These are phyloP conservation scores for Sebastolobus alascanus DNA, from an alignment of 2,797 vertebrate genomes.

Conservation along the genomic window DNA sequence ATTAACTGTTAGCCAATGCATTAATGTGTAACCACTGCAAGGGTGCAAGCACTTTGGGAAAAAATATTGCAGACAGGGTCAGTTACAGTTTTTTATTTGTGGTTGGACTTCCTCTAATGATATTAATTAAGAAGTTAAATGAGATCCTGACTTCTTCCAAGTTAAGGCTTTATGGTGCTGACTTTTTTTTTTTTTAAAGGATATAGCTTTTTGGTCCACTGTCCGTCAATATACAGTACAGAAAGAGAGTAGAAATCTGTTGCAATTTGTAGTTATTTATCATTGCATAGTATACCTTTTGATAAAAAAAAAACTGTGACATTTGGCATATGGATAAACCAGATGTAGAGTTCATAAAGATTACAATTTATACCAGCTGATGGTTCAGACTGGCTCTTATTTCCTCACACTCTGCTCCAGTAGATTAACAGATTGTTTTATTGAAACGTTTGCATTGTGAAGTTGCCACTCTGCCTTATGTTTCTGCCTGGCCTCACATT, in stretches of 20 bases:
- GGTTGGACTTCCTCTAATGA: not conserved
- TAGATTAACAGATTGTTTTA: constrained; percentile 63
- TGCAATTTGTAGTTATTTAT: not conserved
- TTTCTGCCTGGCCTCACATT: constrained; percentile 2
- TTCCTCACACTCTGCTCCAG: constrained; percentile 52
- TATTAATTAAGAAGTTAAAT: not conserved
- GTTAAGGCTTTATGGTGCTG: not conserved
- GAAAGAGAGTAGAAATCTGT: not conserved
- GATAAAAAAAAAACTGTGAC: not conserved
- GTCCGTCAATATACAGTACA: not conserved
- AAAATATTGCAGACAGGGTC: not conserved
- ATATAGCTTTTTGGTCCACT: not conserved
- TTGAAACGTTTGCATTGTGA: constrained; percentile 56
- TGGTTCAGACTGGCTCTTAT: constrained; percentile 18
- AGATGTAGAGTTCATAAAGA: not conserved
- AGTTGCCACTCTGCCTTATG: constrained; percentile 33
- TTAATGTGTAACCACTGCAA: constrained; percentile 32
- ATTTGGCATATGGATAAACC: not conserved
- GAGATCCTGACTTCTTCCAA: not conserved
- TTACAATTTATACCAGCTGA: not conserved
- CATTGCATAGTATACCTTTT: no score
- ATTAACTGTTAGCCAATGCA: constrained; percentile 60
- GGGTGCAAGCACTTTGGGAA: not conserved
- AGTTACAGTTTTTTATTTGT: not conserved
- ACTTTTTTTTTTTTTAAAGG: not conserved